Evolutionary conservation across 2,888 invertebrate species (phyloP).

Genomic region (Cosmorhoe ocellata): DNA sequence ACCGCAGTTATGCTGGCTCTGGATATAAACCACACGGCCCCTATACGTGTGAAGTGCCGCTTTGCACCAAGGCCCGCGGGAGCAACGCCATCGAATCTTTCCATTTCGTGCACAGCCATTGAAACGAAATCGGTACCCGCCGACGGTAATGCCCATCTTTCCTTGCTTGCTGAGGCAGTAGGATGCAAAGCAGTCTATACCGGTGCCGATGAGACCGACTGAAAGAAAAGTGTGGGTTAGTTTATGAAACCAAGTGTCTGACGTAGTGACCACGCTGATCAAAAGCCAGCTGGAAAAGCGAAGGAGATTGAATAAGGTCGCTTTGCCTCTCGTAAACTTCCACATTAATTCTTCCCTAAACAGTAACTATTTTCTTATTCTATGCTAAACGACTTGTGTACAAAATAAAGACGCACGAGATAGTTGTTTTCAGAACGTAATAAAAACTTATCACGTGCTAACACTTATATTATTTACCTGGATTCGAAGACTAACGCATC

Average conservation of each 20-base stretch:
- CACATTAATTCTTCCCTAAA: no score
- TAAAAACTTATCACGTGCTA: no score
- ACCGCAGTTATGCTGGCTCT: conserved; percentile 73
- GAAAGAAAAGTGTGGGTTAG: conserved; percentile 22
- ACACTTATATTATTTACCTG: no score
- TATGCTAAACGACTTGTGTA: no score
- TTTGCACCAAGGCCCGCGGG: conserved; percentile 76
- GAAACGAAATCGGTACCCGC: conserved; percentile 73
- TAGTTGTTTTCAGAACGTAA: no score
- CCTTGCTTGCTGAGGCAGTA: conserved; percentile 79
- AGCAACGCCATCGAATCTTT: conserved; percentile 76
- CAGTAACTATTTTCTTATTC: no score
- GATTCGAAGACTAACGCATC: no score
- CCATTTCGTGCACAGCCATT: conserved; percentile 76
- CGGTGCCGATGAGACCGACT: conserved; percentile 69
- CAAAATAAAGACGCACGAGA: no score
- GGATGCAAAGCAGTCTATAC: conserved; percentile 69
- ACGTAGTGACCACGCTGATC: background rate
- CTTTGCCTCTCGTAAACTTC: background rate
- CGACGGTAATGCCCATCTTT: conserved; percentile 77
- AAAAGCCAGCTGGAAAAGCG: background rate
- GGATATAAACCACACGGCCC: conserved; percentile 73
- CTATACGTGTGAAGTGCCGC: conserved; percentile 74
- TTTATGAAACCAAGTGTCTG: background rate
- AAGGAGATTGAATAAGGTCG: background rate